Base-by-base conservation (phyloP, 2,888 invertebrate species). In the Eremobia ochroleuca region DNA sequence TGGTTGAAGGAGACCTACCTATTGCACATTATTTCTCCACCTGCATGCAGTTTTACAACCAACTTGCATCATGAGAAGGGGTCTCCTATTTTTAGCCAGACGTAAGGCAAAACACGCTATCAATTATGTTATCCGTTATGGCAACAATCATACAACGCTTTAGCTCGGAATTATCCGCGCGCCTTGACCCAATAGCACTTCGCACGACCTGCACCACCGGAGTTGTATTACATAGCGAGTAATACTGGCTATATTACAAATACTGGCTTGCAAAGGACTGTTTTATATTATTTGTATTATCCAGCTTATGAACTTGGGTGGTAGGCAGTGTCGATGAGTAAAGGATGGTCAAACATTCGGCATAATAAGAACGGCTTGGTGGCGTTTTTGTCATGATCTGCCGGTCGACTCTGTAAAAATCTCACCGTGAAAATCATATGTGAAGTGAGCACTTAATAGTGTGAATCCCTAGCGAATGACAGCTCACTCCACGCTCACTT, bases 151-250 rank as follows among this genome's bases (percentile, higher is more conserved):
- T 81, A 81, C 66, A 71, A 62, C 68, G 71, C 59, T 81, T 77
- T 82, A 81, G 84, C 69, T 74, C 21, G 28, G 87, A 72, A 74
- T 77, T 76, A 78, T 79, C 65, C 68, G 67, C 58, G 58, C 34
- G 68, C 88, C 87, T 86, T 87, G 87, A 85, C 87, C 88, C 5
- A 77, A 68, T 80, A 74, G 69, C 70, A 69, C 75, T 79, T 79
- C 65, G 78, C 86, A 85, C 86, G 87, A 83, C 74, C 77, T 68
- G 80, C 59, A 76, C 68, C 76, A 73, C 71, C 76, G 55, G 76
- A 37, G 83, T 80, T 40, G 80, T 69, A 59, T 86, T 86, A 86
- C 83, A 77, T 81, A 78, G 77, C 85, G 5, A 72, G 43, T 62
- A 61, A 34, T 81, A 78, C 68, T 68, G 43, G 43, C 59, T 40